Conservation (phyloP, 2,113 vertebrate species). For the Tragelaphus buxtoni region DNA sequence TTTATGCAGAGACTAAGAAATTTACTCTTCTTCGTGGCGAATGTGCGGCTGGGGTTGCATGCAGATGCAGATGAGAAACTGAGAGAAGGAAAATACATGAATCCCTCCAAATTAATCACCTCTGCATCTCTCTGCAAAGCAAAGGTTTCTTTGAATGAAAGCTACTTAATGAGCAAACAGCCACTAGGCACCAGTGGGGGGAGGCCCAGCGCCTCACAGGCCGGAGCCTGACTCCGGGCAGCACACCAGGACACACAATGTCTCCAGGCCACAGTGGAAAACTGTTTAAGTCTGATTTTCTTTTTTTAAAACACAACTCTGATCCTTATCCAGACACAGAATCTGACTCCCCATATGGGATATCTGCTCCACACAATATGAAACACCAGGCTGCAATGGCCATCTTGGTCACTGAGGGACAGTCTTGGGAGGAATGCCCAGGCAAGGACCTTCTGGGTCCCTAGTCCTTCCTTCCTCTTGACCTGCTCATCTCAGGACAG, state of each 20-base stretch:
- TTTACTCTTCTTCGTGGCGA: background rate
- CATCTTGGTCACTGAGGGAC: accelerated
- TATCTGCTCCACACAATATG: background rate
- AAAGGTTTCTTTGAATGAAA: background rate
- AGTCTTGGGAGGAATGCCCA: accelerated
- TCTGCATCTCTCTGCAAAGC: background rate
- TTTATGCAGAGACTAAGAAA: background rate
- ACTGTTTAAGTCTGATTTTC: background rate
- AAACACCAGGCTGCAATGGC: background rate
- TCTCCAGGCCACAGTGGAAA: background rate
- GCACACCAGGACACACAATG: accelerated
- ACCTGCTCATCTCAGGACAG: background rate
- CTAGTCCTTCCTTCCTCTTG: background rate
- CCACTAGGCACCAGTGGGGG: background rate
- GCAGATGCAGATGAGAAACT: background rate
- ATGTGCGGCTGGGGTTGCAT: background rate
- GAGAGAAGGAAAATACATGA: background rate
- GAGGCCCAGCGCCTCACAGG: too few species aligned
- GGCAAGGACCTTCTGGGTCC: background rate
- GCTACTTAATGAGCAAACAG: background rate
- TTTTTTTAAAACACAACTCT: background rate
- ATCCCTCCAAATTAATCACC: background rate
- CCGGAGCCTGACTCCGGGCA: background rate
- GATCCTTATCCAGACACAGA: background rate
- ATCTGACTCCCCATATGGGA: background rate